Evolutionary conservation across 2,888 invertebrate genomes (phyloP).

Genomic region (Archaeoteleia sp.): DNA sequence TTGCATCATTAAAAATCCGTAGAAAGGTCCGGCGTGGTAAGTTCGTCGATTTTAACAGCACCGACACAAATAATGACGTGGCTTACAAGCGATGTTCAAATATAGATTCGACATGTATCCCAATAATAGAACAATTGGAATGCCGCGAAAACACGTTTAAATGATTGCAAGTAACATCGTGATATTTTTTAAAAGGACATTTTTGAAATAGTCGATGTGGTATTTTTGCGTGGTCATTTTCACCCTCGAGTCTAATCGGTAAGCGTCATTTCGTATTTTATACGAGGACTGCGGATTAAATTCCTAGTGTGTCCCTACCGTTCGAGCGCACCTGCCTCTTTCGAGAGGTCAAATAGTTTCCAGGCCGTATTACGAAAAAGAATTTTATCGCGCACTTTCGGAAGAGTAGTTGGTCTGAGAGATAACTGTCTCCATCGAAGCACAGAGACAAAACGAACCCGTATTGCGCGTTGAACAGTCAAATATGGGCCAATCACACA

Average conservation of each 20-base stretch:
- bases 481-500: constrained; percentile 45
- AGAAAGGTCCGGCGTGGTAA: constrained; percentile 12
- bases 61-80: constrained; percentile 13
- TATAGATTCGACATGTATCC: neutral
- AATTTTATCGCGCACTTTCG: constrained; percentile 39
- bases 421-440: constrained; percentile 28
- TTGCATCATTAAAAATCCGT: neutral
- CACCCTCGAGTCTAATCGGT: constrained; percentile 62
- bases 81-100: constrained; percentile 3
- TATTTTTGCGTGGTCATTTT: constrained; percentile 57
- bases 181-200: constrained; percentile 39
- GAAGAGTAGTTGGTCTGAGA: constrained; percentile 28
- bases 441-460: constrained; percentile 35
- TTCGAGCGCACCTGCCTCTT: constrained; percentile 32
- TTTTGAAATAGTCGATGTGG: constrained; percentile 57
- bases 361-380: constrained; percentile 23
- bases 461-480: constrained; percentile 34
- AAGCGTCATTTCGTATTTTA: constrained; percentile 56
- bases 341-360: constrained; percentile 26
- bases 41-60: constrained; percentile 8
- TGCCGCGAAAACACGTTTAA: constrained; percentile 15
- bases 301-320: constrained; percentile 50
- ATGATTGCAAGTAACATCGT: constrained; percentile 27
- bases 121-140: constrained; percentile 13
- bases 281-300: constrained; percentile 62